Evolutionary conservation across 2,888 invertebrate genomes (phyloP).

Genomic region (Drosophila subsilvestris): DNA sequence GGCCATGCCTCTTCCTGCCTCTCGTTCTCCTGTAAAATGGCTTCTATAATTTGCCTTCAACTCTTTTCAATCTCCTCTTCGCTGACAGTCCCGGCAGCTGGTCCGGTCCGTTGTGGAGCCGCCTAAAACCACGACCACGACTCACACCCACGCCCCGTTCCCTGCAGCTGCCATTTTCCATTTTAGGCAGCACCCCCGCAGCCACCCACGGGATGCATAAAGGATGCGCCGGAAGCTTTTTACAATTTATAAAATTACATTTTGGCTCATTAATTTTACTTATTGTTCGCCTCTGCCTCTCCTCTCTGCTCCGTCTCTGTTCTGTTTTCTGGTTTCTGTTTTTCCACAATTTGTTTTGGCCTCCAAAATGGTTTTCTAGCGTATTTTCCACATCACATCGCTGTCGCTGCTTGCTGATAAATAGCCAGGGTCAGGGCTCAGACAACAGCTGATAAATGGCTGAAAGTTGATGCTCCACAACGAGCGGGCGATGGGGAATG

Average conservation of each 20-base stretch:
- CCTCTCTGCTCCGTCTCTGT: background rate
- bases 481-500: conserved; percentile 1
- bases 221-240: conserved; percentile 76
- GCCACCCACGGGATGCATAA: conserved; percentile 45
- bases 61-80: conserved; percentile 18
- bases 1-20: background rate
- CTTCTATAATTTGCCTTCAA: conserved; percentile 34
- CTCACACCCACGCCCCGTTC: background rate
- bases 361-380: conserved; percentile 55
- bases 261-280: conserved; percentile 79
- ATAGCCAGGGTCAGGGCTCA: conserved; percentile 46
- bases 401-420: conserved; percentile 46
- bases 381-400: conserved; percentile 46
- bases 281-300: conserved; percentile 50
- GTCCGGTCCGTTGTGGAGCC: conserved; percentile 5
- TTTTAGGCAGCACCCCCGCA: conserved; percentile 21
- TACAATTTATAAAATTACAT: conserved; percentile 77
- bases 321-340: background rate
- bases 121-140: background rate
- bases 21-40: conserved; percentile 20
- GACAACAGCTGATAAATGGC: conserved; percentile 59
- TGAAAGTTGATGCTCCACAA: conserved; percentile 27
- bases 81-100: conserved; percentile 1
- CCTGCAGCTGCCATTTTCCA: conserved; percentile 17
- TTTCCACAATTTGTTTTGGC: conserved; percentile 66